Evolutionary conservation across 2,797 vertebrate genomes (phyloP).

Genomic region (Melanotaenia pygmaea): DNA sequence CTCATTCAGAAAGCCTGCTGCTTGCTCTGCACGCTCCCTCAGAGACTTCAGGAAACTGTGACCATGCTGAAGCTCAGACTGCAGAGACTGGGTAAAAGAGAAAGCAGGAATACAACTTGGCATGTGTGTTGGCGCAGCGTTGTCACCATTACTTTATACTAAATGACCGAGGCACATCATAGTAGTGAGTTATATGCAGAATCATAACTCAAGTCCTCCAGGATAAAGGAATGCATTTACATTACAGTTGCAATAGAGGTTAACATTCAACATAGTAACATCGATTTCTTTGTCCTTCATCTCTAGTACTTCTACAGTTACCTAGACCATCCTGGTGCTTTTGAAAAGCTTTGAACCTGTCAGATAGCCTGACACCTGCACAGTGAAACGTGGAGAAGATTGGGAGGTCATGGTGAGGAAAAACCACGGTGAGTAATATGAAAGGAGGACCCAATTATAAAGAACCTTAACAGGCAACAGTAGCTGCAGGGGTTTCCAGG

Average conservation of each 20-base stretch:
- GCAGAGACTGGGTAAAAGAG: constrained; percentile 72
- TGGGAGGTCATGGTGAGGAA: constrained; percentile 68
- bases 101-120: constrained; percentile 38
- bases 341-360: constrained; percentile 81
- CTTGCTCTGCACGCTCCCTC: constrained; percentile 88
- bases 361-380: constrained; percentile 74
- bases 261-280: constrained; percentile 31
- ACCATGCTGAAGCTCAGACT: constrained; percentile 91
- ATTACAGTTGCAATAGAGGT: constrained; percentile 23
- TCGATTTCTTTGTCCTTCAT: constrained; percentile 69
- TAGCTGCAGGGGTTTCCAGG: constrained; percentile 79
- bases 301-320: constrained; percentile 38
- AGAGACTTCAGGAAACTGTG: constrained; percentile 91
- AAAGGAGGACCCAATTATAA: constrained; percentile 85
- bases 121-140: background rate
- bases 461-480: constrained; percentile 77
- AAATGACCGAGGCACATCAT: constrained; percentile 10
- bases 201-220: background rate
- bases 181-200: constrained; percentile 5
- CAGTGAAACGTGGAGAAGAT: constrained; percentile 53
- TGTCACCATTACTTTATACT: constrained; percentile 11
- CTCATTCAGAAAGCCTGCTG: constrained; percentile 87
- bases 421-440: constrained; percentile 75
- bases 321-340: constrained; percentile 36
- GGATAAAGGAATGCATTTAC: constrained; percentile 7